phyloP scores from a whole-genome alignment of 2,113 vertebrate species.

The Gopherus evgoodei region DNA sequence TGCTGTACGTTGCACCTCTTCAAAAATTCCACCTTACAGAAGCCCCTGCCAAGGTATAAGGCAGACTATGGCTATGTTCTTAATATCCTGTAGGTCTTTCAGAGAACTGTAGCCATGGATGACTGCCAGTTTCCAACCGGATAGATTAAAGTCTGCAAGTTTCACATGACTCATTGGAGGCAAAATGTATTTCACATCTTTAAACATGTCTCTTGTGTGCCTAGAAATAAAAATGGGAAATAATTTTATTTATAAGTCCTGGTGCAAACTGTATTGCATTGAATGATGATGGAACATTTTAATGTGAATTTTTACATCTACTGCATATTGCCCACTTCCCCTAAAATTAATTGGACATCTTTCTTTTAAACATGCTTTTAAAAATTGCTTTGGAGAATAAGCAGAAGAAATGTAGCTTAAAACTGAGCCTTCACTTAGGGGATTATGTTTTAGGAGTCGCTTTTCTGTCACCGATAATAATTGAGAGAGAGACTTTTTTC shows the following conservation, averaged over 20 bases:
- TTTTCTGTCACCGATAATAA: neutral
- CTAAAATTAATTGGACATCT: neutral
- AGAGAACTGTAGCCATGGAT: fast-evolving
- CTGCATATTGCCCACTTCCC: neutral
- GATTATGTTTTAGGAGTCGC: neutral
- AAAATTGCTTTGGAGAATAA: neutral
- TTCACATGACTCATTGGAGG: neutral
- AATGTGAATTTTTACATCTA: neutral
- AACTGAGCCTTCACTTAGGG: fast-evolving
- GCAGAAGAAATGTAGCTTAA: fast-evolving
- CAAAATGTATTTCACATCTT: fast-evolving
- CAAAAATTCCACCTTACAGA: neutral
- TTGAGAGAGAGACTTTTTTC: neutral
- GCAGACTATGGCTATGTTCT: neutral
- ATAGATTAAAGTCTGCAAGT: neutral
- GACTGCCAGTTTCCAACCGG: neutral
- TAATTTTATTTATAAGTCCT: neutral
- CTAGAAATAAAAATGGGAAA: neutral
- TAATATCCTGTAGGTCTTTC: neutral
- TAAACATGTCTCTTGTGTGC: neutral
- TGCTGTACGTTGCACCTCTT: neutral
- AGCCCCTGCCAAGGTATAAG: fast-evolving
- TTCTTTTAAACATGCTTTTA: neutral
- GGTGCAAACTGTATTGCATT: neutral
- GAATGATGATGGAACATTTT: neutral